These are phyloP conservation scores for Toxotes lorentzi DNA, from an alignment of 2,797 vertebrate genomes.

Conservation along the genomic window DNA sequence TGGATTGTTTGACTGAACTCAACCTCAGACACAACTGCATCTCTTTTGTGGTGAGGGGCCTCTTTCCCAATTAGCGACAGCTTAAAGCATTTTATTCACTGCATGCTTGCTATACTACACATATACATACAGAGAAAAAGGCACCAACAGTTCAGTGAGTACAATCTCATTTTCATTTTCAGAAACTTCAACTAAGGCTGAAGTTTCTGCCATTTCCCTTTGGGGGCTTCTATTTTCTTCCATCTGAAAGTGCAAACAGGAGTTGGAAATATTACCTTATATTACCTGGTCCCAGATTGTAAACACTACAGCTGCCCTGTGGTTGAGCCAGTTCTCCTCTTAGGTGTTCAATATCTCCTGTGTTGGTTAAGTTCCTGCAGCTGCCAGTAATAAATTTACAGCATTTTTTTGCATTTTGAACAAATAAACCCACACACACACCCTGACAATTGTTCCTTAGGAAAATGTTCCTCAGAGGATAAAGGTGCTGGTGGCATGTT, in stretches of 20 bases:
- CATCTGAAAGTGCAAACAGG: not conserved
- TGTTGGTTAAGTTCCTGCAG: not conserved
- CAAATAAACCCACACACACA: not conserved
- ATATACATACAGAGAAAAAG: conserved; percentile 6
- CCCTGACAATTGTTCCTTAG: not conserved
- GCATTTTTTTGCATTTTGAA: conserved; percentile 9
- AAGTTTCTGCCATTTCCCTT: not conserved
- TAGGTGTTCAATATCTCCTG: not conserved
- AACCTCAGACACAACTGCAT: conserved; percentile 93
- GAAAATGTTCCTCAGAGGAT: conserved; percentile 29
- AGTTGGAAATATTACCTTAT: not conserved
- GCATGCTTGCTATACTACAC: not conserved
- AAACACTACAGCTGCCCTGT: conserved; percentile 24
- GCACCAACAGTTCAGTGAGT: not conserved
- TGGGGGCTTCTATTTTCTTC: not conserved
- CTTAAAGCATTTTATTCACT: conserved; percentile 30
- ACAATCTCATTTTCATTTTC: not conserved
- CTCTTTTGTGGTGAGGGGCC: conserved; percentile 88
- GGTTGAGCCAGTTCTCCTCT: not conserved
- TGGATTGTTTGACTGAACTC: conserved; percentile 92
- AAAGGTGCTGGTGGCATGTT: not conserved
- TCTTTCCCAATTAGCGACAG: conserved; percentile 16
- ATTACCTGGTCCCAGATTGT: conserved; percentile 10
- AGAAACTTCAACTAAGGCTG: not conserved
- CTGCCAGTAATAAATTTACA: conserved; percentile 1